Percentiles rank a stretch among this genome's conserved stretches.
phyloP scores from a whole-genome alignment of 2,888 invertebrate species.

The Xestia rhomboidea region DNA sequence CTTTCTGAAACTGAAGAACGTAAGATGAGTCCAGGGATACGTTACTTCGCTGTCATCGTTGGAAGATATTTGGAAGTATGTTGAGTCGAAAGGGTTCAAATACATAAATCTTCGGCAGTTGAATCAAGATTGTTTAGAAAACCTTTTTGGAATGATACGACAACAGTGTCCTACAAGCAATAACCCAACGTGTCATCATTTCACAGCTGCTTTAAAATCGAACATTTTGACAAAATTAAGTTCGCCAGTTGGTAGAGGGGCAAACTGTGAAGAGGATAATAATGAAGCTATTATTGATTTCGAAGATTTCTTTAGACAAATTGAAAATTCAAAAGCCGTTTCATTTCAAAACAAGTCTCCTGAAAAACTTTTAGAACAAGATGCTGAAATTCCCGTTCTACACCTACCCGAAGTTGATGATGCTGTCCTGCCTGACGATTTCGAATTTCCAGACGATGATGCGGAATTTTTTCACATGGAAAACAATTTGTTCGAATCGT shows the following conservation, averaged over 20 bases:
- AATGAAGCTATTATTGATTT: not conserved
- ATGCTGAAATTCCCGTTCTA: not conserved
- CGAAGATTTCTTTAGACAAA: not conserved
- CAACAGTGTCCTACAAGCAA: too few species aligned
- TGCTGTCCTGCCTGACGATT: constrained; percentile 4
- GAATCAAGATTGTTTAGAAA: not conserved
- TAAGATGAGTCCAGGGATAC: not conserved
- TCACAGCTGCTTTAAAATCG: too few species aligned
- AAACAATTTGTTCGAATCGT: not conserved
- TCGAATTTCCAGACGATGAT: constrained; percentile 5
- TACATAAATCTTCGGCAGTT: not conserved
- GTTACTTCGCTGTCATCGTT: not conserved
- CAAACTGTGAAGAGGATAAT: not conserved
- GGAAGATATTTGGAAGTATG: not conserved
- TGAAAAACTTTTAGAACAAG: not conserved
- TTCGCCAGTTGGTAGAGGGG: not conserved
- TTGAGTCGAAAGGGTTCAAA: not conserved
- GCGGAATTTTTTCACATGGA: not conserved
- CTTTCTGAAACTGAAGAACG: not conserved
- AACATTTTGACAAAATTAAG: not conserved
- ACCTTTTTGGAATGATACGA: too few species aligned
- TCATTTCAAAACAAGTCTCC: not conserved
- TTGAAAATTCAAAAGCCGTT: not conserved
- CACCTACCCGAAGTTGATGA: not conserved
- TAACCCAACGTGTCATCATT: too few species aligned